phyloP scores from a whole-genome alignment of 1,140 invertebrate genomes.

The Ectropis grisescens region DNA sequence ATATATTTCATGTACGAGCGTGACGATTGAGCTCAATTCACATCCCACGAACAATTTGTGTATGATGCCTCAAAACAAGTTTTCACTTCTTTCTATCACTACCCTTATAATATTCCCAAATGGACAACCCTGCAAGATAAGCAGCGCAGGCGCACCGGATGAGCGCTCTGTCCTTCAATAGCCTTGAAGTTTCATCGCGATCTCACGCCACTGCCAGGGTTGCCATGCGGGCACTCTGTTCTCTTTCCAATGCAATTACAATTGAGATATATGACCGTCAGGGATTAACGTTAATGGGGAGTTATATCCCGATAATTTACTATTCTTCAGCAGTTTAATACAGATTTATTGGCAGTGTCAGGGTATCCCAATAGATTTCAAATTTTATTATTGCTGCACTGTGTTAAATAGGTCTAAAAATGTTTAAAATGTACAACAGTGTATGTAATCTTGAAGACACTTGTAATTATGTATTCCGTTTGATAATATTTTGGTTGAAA shows the following conservation, averaged over 20 bases:
- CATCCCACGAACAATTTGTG: too few relatives aligned
- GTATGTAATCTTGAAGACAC: too few relatives aligned
- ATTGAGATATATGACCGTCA: slow-evolving; percentile 27
- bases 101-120: too few relatives aligned
- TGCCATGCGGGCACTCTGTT: slow-evolving; percentile 35
- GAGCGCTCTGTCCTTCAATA: slow-evolving; percentile 60
- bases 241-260: slow-evolving; percentile 22
- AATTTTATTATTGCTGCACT: background rate
- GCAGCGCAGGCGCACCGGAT: slow-evolving; percentile 23
- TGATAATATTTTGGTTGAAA: too few relatives aligned
- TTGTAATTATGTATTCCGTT: too few relatives aligned
- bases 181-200: slow-evolving; percentile 53
- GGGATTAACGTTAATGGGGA: background rate
- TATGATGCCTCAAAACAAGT: too few relatives aligned
- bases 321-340: background rate
- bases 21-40: too few relatives aligned
- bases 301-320: too few relatives aligned
- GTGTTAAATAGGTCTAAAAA: background rate
- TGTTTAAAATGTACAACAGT: too few relatives aligned
- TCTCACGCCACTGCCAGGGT: slow-evolving; percentile 28
- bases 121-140: background rate
- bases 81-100: background rate
- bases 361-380: background rate
- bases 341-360: background rate
- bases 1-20: too few relatives aligned